Percentiles rank a stretch among this genome's conserved stretches.
Evolutionary conservation across 1,140 invertebrate species (phyloP).

Genomic region (Copidosoma floridanum): DNA sequence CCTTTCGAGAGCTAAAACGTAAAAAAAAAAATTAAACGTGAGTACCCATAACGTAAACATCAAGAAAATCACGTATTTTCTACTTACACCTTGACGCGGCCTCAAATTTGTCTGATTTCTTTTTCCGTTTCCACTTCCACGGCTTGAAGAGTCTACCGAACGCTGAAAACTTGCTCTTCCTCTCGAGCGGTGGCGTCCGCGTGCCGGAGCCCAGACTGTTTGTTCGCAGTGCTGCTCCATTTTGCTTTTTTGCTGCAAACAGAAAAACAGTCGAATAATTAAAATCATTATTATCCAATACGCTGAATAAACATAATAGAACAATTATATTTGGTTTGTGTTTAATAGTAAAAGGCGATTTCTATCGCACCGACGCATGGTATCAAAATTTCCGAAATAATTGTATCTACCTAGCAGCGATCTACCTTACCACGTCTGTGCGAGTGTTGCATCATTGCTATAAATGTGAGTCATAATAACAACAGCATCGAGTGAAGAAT

Average conservation of each 20-base stretch:
- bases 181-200: conserved; percentile 76
- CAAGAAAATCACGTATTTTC: no score
- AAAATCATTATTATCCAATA: no score
- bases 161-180: conserved; percentile 90
- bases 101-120: conserved; percentile 97
- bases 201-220: conserved; percentile 79
- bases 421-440: no score
- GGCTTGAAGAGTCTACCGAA: conserved; percentile 94
- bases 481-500: no score
- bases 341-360: neutral
- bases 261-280: no score
- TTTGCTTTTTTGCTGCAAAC: conserved; percentile 90
- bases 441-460: no score
- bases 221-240: conserved; percentile 82
- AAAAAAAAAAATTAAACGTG: conserved; percentile 28
- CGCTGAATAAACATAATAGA: neutral
- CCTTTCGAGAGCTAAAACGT: conserved; percentile 91
- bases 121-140: conserved; percentile 99
- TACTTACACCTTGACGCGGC: conserved; percentile 91
- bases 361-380: neutral
- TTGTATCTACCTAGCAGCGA: no score
- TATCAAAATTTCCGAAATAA: neutral
- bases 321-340: neutral
- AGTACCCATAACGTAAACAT: no score
- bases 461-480: no score